Evolutionary conservation across 2,113 vertebrate genomes (phyloP), one percentile per base, ranked within the genome.

Genomic region (Melanotaenia duboulayi): DNA sequence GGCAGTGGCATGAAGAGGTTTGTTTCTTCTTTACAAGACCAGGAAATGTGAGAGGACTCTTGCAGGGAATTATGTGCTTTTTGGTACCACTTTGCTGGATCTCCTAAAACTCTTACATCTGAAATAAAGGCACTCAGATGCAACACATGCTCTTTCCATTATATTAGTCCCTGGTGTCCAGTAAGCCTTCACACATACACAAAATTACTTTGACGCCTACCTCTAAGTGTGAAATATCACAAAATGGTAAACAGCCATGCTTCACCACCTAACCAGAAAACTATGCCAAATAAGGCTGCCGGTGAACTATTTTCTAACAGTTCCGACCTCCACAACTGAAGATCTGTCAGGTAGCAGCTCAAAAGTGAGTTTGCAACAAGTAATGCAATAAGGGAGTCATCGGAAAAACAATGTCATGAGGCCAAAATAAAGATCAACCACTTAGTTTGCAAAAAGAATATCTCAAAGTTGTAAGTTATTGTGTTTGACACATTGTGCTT

Each of bases 1-100:
- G 62, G 65, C 20, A 20, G 1, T 22, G 46, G 57, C 68, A 68
- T 64, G 14, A 10, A 46, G 69, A 64, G 57, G 73, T 74, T 75
- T 63, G 51, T 49, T 65, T 40, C 28, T 51, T 32, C 22, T 57
- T 35, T 22, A 28, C 19, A 8, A 51, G 71, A 59, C 39, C 22
- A 28, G 39, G 14, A 60, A 70, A 39, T 32, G 23, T 13, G 13
- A 19, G 7, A 63, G 55, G 22, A 20, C 19, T 16, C n/a, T 40
- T 23, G 40, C 6, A 19, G 12, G 23, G 24, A 39, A 54, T 68
- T 61, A 25, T 17, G 13, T 25, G 42, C 11, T 39, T 24, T 16
- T 66, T 10, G 42, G 22, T 12, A 40, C 35, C 22, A 0, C n/a
- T 25, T 13, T 50, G 19, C 28, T 55, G 23, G 11, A 10, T 65